phyloP scores from a whole-genome alignment of 2,797 vertebrate species.

The Todus mexicanus region DNA sequence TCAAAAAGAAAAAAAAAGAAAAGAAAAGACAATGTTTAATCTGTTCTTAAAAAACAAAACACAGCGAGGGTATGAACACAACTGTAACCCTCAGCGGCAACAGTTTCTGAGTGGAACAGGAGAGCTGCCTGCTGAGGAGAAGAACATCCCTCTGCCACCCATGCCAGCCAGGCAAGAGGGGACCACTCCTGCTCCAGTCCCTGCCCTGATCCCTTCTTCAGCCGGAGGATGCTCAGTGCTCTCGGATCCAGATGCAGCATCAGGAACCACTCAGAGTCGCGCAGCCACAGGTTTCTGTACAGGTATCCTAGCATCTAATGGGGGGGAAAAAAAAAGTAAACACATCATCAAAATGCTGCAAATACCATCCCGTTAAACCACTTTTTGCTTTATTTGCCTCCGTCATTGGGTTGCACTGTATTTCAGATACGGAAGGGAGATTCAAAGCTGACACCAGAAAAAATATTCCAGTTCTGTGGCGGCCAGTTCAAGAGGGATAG shows the following conservation, averaged over 20 bases:
- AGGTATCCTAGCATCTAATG: conserved; percentile 63
- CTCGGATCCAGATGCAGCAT: background rate
- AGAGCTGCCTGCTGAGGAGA: background rate
- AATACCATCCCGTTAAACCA: background rate
- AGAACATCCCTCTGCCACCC: background rate
- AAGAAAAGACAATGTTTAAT: background rate
- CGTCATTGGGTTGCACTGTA: background rate
- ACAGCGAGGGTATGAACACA: background rate
- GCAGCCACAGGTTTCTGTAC: conserved; percentile 67
- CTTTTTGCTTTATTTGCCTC: background rate
- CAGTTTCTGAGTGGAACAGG: background rate
- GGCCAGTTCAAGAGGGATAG: no score
- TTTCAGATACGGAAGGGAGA: background rate
- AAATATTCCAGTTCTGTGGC: no score
- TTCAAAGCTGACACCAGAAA: background rate
- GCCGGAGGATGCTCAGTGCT: rapidly evolving
- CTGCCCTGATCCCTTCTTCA: background rate
- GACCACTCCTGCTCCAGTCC: rapidly evolving
- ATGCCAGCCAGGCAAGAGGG: background rate
- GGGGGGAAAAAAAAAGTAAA: background rate
- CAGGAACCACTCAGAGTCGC: conserved; percentile 49
- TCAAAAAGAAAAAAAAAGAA: background rate
- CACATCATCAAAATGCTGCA: background rate
- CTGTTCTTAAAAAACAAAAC: background rate
- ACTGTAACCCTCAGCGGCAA: background rate